Conservation (phyloP, 2,888 invertebrate genomes). For the Liopterus haemorrhoidalis region DNA sequence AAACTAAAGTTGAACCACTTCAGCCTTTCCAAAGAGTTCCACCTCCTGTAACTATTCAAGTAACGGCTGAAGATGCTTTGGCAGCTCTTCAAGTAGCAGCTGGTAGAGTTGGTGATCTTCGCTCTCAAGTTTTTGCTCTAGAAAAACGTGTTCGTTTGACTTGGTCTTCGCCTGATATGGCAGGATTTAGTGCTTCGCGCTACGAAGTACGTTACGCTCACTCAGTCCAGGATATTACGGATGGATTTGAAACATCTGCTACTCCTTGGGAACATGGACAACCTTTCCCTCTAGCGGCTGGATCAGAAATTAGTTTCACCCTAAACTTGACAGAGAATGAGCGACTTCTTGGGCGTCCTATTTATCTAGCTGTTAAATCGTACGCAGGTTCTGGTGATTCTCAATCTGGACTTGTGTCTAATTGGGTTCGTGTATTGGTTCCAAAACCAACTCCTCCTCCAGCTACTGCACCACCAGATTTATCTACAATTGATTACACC, state of each 20-base stretch:
- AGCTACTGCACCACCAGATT: constrained; percentile 46
- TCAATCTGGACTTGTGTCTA: constrained; percentile 48
- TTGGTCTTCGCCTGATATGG: constrained; percentile 59
- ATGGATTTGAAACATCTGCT: constrained; percentile 47
- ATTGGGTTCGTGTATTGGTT: constrained; percentile 50
- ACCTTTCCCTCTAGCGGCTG: constrained; percentile 48
- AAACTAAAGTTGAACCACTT: constrained; percentile 46
- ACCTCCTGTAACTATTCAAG: constrained; percentile 46
- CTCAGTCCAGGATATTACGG: constrained; percentile 45
- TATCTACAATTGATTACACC: constrained; percentile 39
- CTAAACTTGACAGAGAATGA: constrained; percentile 47
- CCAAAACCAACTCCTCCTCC: constrained; percentile 50
- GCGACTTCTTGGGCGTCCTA: constrained; percentile 46
- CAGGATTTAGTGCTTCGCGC: constrained; percentile 47
- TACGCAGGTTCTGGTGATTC: constrained; percentile 40
- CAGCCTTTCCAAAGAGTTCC: constrained; percentile 51
- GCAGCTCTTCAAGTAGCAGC: constrained; percentile 41
- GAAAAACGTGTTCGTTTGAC: constrained; percentile 49
- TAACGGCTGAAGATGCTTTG: constrained; percentile 43
- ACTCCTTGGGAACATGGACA: constrained; percentile 45
- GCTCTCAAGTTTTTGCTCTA: constrained; percentile 45
- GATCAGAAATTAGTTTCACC: constrained; percentile 50
- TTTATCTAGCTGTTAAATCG: constrained; percentile 52
- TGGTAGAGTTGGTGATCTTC: constrained; percentile 53
- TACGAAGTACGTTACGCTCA: constrained; percentile 51